These are phyloP conservation scores for Potamarius usumacintae DNA, from an alignment of 2,113 vertebrate genomes.

Conservation along the genomic window DNA sequence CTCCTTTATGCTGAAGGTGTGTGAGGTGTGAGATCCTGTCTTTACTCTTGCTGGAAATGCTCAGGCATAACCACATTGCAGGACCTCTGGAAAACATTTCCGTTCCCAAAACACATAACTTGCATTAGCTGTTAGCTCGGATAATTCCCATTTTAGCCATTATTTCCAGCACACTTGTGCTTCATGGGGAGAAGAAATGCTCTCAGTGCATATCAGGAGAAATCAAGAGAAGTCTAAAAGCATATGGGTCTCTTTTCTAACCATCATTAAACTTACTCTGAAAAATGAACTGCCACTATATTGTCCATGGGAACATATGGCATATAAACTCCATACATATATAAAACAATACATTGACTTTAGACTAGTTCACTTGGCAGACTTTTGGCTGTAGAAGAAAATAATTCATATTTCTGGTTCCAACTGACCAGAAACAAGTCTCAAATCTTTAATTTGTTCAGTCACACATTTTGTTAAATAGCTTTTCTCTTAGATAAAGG, in stretches of 20 bases:
- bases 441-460: background rate
- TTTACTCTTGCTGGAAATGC: background rate
- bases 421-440: background rate
- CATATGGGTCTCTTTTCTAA: background rate
- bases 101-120: background rate
- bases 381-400: background rate
- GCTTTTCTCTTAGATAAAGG: background rate
- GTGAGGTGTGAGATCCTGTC: background rate
- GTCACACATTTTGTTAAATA: background rate
- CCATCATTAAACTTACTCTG: background rate
- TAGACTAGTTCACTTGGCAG: background rate
- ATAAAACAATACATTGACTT: background rate
- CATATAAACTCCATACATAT: background rate
- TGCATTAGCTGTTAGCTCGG: background rate
- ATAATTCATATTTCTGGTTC: background rate
- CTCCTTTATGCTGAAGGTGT: background rate
- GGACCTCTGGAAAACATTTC: background rate
- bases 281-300: background rate
- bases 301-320: background rate
- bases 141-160: background rate
- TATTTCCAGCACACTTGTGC: slow-evolving; percentile 10
- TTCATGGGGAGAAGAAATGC: background rate
- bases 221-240: background rate
- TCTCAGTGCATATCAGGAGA: background rate
- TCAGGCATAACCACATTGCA: background rate